Evolutionary conservation across 2,888 invertebrate species (phyloP).

Genomic region (Cataglyphis livida): DNA sequence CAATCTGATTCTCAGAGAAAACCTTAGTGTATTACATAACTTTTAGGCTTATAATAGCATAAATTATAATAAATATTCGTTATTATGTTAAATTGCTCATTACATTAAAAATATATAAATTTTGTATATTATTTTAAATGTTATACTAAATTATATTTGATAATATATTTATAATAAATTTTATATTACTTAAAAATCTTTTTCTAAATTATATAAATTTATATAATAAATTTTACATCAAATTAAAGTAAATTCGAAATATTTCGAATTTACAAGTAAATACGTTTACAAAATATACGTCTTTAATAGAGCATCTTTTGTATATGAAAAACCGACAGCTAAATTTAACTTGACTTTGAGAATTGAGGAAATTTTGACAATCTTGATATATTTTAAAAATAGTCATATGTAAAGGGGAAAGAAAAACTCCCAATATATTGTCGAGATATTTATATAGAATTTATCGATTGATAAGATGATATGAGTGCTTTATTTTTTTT

Average conservation of each 20-base stretch:
- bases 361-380: background rate
- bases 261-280: constrained; percentile 22
- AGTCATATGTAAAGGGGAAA: background rate
- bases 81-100: background rate
- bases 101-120: too few relatives aligned
- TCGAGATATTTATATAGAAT: background rate
- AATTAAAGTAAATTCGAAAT: background rate
- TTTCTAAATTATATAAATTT: background rate
- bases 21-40: constrained; percentile 8
- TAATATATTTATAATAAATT: background rate
- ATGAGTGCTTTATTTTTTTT: background rate
- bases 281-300: background rate
- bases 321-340: background rate
- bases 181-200: background rate
- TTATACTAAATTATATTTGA: background rate
- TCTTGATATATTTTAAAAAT: background rate
- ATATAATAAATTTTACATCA: background rate
- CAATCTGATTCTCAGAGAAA: constrained; percentile 1
- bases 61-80: background rate
- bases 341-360: background rate
- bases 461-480: background rate
- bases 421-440: background rate
- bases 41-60: background rate
- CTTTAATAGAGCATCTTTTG: background rate
- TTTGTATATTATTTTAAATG: background rate